These are phyloP conservation scores for Rhinella marina DNA, from an alignment of 2,797 vertebrate species.

Conservation along the genomic window DNA sequence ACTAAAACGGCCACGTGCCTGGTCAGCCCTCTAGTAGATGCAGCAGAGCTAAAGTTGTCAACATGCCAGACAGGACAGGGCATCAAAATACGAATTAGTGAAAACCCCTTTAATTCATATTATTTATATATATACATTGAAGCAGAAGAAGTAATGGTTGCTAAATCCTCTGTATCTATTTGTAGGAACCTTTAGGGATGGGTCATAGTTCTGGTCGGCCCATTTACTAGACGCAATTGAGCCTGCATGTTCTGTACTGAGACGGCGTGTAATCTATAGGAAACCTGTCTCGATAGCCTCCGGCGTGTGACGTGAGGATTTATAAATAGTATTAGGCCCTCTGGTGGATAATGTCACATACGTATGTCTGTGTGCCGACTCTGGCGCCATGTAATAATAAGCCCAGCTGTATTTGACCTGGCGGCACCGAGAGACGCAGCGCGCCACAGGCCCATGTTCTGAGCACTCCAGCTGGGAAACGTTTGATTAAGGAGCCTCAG, in stretches of 20 bases:
- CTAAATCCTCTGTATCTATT: too few relatives aligned
- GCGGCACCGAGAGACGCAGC: not conserved
- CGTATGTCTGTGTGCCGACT: not conserved
- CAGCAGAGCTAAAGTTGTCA: too few relatives aligned
- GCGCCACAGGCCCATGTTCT: not conserved
- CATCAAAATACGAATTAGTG: not conserved
- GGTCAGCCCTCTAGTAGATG: too few relatives aligned
- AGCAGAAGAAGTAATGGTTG: too few relatives aligned
- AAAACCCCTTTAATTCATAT: too few relatives aligned
- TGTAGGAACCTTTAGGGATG: too few relatives aligned
- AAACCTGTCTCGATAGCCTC: not conserved
- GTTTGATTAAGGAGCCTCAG: constrained; percentile 8
- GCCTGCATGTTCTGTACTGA: not conserved
- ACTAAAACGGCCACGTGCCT: not conserved
- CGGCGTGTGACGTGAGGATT: not conserved
- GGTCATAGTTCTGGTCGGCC: not conserved
- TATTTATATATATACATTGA: not conserved
- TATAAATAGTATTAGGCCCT: not conserved
- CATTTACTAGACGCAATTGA: not conserved
- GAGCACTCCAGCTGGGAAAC: constrained; percentile 5
- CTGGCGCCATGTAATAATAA: not conserved
- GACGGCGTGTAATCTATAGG: not conserved
- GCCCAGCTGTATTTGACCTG: not conserved
- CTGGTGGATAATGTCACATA: not conserved
- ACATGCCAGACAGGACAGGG: too few relatives aligned